These are phyloP conservation scores for Orchesella flavescens DNA, from an alignment of 2,888 invertebrate genomes.

Conservation along the genomic window DNA sequence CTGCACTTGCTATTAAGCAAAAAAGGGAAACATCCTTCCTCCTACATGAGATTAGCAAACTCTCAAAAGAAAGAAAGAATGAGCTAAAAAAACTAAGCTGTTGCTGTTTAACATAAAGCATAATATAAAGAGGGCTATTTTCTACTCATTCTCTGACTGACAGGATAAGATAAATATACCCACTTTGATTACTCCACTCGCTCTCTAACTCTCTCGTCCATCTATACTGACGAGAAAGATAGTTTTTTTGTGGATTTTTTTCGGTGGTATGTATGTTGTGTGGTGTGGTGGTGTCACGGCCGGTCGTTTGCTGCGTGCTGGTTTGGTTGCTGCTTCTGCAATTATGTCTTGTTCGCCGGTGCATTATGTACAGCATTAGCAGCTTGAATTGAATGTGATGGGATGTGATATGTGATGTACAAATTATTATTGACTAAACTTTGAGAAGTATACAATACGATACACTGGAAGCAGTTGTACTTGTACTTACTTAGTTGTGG, in stretches of 20 bases:
- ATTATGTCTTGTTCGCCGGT: not conserved
- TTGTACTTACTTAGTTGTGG: not conserved
- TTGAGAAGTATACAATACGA: not conserved
- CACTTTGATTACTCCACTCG: conserved; percentile 26
- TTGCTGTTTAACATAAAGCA: not conserved
- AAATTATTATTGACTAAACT: conserved; percentile 32
- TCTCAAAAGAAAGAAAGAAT: too few relatives aligned
- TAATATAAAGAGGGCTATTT: not conserved
- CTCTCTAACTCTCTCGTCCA: too few relatives aligned
- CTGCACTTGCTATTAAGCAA: too few relatives aligned
- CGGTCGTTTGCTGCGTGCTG: conserved; percentile 20
- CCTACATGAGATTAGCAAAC: too few relatives aligned
- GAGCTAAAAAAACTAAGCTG: too few relatives aligned
- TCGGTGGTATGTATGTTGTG: too few relatives aligned
- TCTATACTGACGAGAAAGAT: too few relatives aligned
- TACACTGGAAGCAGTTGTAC: not conserved
- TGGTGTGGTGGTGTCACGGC: conserved; percentile 45
- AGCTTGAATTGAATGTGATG: not conserved
- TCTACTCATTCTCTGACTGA: not conserved
- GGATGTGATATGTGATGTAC: not conserved
- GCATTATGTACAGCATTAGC: not conserved
- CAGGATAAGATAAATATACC: conserved; percentile 24
- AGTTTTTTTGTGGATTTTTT: conserved; percentile 18
- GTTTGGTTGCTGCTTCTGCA: not conserved
- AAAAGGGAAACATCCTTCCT: too few relatives aligned